phyloP scores from a whole-genome alignment of 2,888 invertebrate species.

The Doris montereyensis region DNA sequence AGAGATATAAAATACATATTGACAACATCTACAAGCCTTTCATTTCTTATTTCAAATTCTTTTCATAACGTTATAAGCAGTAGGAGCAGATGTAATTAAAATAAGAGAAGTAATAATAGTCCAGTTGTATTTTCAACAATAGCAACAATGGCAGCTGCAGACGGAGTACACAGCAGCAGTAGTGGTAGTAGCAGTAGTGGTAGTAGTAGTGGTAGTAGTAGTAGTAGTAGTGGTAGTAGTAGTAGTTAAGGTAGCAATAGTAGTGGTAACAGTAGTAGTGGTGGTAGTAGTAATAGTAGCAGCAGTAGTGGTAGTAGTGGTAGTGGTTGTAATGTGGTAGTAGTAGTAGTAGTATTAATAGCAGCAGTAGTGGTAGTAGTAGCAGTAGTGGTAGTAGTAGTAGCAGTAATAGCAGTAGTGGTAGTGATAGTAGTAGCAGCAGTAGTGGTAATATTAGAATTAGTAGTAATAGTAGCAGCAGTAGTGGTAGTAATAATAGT shows the following conservation, averaged over 20 bases:
- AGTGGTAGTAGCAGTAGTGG: constrained; percentile 25
- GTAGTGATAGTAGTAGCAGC: background rate
- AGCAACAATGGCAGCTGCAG: too few species aligned
- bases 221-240: constrained; percentile 34
- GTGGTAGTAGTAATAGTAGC: constrained; percentile 10
- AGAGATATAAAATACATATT: too few species aligned
- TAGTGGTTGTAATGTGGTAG: constrained; percentile 37
- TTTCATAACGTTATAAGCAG: too few species aligned
- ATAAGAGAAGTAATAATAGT: too few species aligned
- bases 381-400: constrained; percentile 31
- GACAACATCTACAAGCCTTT: too few species aligned
- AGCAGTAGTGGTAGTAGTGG: constrained; percentile 27
- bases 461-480: background rate
- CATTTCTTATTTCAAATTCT: too few species aligned
- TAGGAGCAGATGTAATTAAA: too few species aligned
- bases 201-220: constrained; percentile 36
- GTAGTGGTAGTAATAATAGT: background rate
- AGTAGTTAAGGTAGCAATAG: constrained; percentile 22
- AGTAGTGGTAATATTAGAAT: background rate
- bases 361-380: constrained; percentile 22
- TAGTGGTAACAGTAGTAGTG: constrained; percentile 25
- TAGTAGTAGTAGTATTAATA: constrained; percentile 11
- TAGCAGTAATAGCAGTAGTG: constrained; percentile 17
- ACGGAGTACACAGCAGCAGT: constrained; percentile 12
- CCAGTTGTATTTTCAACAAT: too few species aligned